Evolutionary conservation across 92 coral and sea anemone genomes (phyloP).

Genomic region (Epizoanthus stellaris): DNA sequence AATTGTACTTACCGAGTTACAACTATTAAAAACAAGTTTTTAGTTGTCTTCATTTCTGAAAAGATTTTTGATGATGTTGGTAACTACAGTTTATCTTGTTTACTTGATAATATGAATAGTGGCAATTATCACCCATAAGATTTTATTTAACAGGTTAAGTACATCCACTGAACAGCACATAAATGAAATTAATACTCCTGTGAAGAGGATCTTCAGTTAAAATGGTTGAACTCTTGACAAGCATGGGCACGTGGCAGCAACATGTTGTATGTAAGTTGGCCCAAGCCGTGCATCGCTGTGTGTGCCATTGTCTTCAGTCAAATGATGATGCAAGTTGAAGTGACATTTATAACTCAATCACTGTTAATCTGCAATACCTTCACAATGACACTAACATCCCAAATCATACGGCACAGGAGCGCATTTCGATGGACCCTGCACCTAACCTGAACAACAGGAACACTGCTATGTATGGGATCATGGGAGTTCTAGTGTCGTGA

Average conservation of each 20-base stretch:
- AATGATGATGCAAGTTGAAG: background rate
- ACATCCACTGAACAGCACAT: background rate
- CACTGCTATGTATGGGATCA: conserved; percentile 79
- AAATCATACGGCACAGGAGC: conserved; percentile 43
- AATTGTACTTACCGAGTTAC: no score
- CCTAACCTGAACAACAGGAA: conserved; percentile 67
- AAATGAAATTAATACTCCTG: background rate
- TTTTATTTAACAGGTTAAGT: no score
- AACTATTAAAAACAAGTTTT: no score
- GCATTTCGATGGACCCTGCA: conserved; percentile 45
- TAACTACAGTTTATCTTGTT: no score
- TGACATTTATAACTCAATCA: conserved; percentile 33
- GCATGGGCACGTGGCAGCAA: background rate
- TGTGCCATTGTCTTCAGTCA: conserved; percentile 37
- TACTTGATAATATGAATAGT: no score
- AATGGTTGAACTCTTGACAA: background rate
- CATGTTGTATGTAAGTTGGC: conserved; percentile 5
- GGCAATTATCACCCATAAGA: no score
- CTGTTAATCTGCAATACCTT: conserved; percentile 41
- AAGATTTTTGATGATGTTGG: no score
- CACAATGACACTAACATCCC: conserved; percentile 31
- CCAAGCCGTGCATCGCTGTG: conserved; percentile 25
- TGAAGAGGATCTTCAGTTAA: background rate
- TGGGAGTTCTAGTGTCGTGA: conserved; percentile 79
- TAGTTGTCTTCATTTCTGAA: no score